Conservation (phyloP, 2,888 invertebrate genomes). For the Philopedon plagiatum region DNA sequence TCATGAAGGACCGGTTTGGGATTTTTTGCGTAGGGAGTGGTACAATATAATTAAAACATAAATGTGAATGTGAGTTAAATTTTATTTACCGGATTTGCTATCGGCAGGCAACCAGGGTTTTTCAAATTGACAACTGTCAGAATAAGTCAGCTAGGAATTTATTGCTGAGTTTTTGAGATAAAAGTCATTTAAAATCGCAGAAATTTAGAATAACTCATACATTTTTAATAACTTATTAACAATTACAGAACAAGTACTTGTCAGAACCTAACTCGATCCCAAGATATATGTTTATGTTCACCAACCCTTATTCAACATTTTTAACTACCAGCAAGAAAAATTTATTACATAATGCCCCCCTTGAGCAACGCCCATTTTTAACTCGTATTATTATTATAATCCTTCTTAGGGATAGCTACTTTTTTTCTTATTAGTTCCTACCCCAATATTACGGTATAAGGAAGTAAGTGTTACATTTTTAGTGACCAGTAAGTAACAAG, state of each 20-base stretch:
- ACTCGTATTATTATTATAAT: background rate
- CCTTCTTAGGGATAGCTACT: background rate
- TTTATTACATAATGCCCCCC: background rate
- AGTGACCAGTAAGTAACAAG: constrained; percentile 6
- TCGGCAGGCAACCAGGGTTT: too few species aligned
- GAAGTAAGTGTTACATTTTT: constrained; percentile 10
- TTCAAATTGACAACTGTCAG: too few species aligned
- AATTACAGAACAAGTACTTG: too few species aligned
- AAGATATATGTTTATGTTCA: too few species aligned
- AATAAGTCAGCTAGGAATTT: too few species aligned
- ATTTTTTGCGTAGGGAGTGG: background rate
- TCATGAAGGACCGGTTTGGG: constrained; percentile 7
- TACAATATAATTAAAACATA: background rate
- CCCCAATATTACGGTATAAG: background rate
- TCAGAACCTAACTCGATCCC: too few species aligned
- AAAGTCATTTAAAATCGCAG: too few species aligned
- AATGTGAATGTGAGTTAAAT: background rate
- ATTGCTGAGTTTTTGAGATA: too few species aligned
- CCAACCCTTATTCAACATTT: too few species aligned
- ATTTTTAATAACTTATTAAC: too few species aligned
- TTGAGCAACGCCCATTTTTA: background rate
- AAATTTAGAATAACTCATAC: too few species aligned
- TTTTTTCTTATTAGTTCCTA: background rate
- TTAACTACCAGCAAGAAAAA: background rate
- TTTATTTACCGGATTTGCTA: too few species aligned